Conservation (phyloP, 2,888 invertebrate species). For the Phalera bucephala region DNA sequence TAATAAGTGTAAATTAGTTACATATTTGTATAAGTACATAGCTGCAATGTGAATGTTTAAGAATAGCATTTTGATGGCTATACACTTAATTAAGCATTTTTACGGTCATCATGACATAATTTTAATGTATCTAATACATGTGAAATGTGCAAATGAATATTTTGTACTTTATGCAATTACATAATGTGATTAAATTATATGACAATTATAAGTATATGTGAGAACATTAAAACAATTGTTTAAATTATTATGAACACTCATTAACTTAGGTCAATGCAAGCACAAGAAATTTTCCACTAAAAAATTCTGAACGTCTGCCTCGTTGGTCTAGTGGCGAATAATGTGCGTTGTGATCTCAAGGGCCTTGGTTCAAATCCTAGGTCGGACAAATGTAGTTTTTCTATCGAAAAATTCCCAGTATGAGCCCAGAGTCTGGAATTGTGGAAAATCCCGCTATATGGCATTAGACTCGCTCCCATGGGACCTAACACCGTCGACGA, state of each 20-base stretch:
- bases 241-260: slow-evolving; percentile 7
- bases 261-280: no score
- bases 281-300: no score
- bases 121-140: slow-evolving; percentile 9
- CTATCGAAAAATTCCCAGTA: no score
- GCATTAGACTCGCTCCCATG: no score
- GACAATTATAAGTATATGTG: slow-evolving; percentile 31
- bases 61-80: slow-evolving; percentile 1
- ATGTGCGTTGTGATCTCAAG: no score
- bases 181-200: slow-evolving; percentile 32
- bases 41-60: slow-evolving; percentile 15
- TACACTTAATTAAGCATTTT: slow-evolving; percentile 21
- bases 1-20: slow-evolving; percentile 27
- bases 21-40: slow-evolving; percentile 30
- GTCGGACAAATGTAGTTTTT: no score
- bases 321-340: no score
- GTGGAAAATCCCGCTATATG: no score
- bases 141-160: slow-evolving; percentile 23
- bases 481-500: no score
- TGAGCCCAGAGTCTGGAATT: no score
- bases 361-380: no score
- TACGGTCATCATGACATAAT: slow-evolving; percentile 23
- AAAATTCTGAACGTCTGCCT: no score
- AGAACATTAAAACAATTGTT: slow-evolving; percentile 15
- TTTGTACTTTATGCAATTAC: slow-evolving; percentile 18